Evolutionary conservation across 2,888 invertebrate species (phyloP).

Genomic region (Oscheius sp.): DNA sequence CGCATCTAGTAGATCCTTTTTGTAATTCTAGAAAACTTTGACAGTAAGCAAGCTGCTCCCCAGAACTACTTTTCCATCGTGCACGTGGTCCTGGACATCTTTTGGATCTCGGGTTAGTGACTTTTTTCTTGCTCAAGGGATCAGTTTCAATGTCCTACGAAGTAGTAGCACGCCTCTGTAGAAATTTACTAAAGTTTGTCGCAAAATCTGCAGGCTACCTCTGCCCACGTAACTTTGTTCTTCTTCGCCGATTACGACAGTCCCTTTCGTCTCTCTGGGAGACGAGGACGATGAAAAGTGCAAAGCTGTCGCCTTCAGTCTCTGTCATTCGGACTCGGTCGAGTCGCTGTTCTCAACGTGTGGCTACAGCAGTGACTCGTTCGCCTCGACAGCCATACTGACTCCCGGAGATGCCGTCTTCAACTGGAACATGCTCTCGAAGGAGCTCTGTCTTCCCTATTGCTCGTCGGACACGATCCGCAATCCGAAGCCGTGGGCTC

Average conservation of each 20-base stretch:
- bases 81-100: background rate
- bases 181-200: too few species aligned
- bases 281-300: background rate
- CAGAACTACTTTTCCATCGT: background rate
- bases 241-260: background rate
- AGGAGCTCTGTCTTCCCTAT: conserved; percentile 8
- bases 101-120: background rate
- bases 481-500: conserved; percentile 17
- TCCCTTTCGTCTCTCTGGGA: background rate
- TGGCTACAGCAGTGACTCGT: conserved; percentile 20
- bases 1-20: background rate
- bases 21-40: background rate
- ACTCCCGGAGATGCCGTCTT: conserved; percentile 18
- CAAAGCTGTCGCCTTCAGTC: conserved; percentile 1
- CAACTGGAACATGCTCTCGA: conserved; percentile 25
- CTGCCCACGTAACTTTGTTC: background rate
- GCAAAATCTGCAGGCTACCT: too few species aligned
- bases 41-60: background rate
- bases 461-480: background rate
- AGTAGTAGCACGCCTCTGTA: too few species aligned
- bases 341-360: conserved; percentile 6
- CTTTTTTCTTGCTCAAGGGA: too few species aligned
- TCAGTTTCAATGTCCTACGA: too few species aligned
- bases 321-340: conserved; percentile 20
- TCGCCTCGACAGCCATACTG: conserved; percentile 19